Evolutionary conservation across 1,140 invertebrate genomes (phyloP).

Genomic region (Philaenus spumarius): DNA sequence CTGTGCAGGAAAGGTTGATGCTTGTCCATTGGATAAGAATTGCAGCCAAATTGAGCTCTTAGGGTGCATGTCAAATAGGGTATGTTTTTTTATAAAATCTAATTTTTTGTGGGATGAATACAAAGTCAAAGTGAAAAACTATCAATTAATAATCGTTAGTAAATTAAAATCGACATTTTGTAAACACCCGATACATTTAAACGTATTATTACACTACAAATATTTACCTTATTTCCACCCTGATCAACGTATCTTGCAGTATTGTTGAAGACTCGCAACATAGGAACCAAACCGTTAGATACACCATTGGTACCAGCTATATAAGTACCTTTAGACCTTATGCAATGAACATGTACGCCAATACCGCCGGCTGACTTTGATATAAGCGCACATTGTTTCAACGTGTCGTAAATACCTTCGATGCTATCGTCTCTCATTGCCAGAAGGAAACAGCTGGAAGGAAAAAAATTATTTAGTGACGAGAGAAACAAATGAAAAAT

Average conservation of each 20-base stretch:
- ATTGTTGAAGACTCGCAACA: slow-evolving; percentile 95
- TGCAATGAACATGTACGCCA: slow-evolving; percentile 94
- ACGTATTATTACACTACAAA: neutral
- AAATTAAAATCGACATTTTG: too few species aligned
- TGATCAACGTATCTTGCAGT: slow-evolving; percentile 97
- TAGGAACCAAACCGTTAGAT: slow-evolving; percentile 96
- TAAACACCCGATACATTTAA: neutral
- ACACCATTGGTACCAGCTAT: slow-evolving; percentile 93
- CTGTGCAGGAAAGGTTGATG: too few species aligned
- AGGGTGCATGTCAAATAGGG: too few species aligned
- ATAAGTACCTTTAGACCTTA: slow-evolving; percentile 83
- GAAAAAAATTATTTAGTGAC: slow-evolving; percentile 20
- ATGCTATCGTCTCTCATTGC: slow-evolving; percentile 96
- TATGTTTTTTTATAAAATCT: too few species aligned
- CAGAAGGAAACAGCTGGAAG: slow-evolving; percentile 81
- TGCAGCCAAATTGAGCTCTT: too few species aligned
- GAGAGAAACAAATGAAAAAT: slow-evolving; percentile 10
- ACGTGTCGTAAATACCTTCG: slow-evolving; percentile 94
- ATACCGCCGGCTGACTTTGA: slow-evolving; percentile 98
- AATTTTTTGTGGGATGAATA: too few species aligned
- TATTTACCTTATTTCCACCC: slow-evolving; percentile 83
- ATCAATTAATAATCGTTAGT: too few species aligned
- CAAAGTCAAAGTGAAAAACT: too few species aligned
- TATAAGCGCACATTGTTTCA: slow-evolving; percentile 92
- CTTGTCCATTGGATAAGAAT: too few species aligned